Evolutionary conservation across 2,113 vertebrate species (phyloP).

Genomic region (Microtus pennsylvanicus): DNA sequence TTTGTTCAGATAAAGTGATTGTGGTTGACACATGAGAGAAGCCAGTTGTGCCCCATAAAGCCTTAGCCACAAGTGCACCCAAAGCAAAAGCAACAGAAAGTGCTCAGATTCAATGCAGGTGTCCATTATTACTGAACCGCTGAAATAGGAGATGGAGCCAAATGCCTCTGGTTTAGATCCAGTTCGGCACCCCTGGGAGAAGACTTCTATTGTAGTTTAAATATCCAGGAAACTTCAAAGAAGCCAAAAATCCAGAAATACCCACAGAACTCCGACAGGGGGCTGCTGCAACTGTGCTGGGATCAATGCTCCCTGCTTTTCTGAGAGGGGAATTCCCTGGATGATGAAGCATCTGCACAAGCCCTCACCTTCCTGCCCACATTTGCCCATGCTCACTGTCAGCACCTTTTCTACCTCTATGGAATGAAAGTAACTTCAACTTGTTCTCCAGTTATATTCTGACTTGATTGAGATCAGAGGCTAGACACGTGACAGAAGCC

Average conservation of each 20-base stretch:
- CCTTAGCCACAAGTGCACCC: not conserved
- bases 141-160: not conserved
- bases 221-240: not conserved
- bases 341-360: not conserved
- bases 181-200: not conserved
- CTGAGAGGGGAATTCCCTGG: not conserved
- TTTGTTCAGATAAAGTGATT: conserved; percentile 2
- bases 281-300: not conserved
- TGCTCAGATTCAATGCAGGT: not conserved
- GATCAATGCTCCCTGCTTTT: not conserved
- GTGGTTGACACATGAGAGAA: not conserved
- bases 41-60: not conserved
- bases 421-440: not conserved
- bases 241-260: conserved; percentile 13
- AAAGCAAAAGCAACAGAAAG: not conserved
- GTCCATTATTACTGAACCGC: not conserved
- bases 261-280: not conserved
- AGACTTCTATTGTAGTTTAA: conserved; percentile 28
- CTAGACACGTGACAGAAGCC: not conserved
- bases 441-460: not conserved
- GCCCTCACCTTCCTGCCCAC: not conserved
- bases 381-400: not conserved
- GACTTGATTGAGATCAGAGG: not conserved
- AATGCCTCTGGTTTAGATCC: not conserved
- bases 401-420: not conserved